Base-by-base conservation (phyloP, 2,888 invertebrate genomes). In the Willowsia nigromaculata region DNA sequence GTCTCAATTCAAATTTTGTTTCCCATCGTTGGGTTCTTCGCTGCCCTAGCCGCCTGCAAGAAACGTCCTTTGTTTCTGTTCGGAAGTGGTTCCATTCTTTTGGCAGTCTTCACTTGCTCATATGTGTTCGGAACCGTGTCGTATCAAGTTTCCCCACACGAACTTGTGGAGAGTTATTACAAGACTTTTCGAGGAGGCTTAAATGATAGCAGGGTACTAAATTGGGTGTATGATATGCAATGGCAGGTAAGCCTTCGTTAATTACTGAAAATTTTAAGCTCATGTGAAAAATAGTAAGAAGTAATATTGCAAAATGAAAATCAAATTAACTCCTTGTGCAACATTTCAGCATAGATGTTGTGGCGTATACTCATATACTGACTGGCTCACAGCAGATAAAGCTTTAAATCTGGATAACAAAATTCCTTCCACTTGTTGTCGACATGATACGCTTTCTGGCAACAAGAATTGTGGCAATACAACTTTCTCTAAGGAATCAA, bases 321-420 rank as follows among this genome's bases (percentile, higher is more conserved):
- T 6, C 9, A 13, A 50, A 50, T 50, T 50, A n/a, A n/a, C n/a
- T n/a, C n/a, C n/a, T n/a, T n/a, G n/a, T n/a, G n/a, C n/a, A n/a
- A n/a, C n/a, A n/a, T 78, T 15, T 65, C 47, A 53, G 37, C n/a
- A 56, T 47, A 89, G 85, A 59, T 90, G 90, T 65, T 90, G 90
- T 59, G 90, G 90, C 0, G 56, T 90, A 0, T 74, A 68, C 43
- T 43, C 80, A 2, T 90, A 80, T 18, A 6, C 18, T 9, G 88
- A 90, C 53, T 90, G 87, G 87, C 43, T 40, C 11, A 13, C 33
- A 22, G 76, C 82, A 0, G 18, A 89, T 15, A 71, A 25, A 15
- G 37, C 27, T n/a, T 27, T 80, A 0, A 33, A 4, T 11, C 30
- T 1, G 11, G 3, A 22, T 18, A 25, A 30, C 15, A 71, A 74